Conservation (phyloP, 2,113 vertebrate species). For the Nettapus auritus region DNA sequence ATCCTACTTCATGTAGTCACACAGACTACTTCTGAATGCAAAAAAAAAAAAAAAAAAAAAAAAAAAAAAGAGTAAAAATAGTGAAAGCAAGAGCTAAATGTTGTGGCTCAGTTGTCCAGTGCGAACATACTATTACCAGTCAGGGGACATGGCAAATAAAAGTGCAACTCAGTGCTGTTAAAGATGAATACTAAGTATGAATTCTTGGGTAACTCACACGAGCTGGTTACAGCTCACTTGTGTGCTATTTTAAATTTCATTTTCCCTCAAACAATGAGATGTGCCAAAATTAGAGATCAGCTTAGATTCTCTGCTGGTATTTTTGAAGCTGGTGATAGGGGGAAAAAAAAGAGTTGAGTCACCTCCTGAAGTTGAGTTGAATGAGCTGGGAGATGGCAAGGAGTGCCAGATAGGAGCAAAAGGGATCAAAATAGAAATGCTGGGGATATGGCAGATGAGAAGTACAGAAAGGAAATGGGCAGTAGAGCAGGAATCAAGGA, state of each 20-base stretch:
- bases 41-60: neutral
- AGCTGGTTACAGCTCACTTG: neutral
- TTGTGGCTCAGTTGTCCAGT: neutral
- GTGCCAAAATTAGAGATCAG: neutral
- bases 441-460: neutral
- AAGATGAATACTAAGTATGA: neutral
- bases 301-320: neutral
- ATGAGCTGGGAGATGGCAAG: neutral
- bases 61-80: neutral
- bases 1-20: neutral
- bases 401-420: neutral
- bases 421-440: neutral
- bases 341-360: neutral
- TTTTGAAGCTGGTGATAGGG: neutral
- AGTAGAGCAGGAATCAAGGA: neutral
- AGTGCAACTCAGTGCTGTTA: neutral
- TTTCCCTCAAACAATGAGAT: neutral
- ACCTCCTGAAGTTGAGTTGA: no score
- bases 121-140: neutral
- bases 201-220: neutral
- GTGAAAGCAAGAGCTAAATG: neutral
- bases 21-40: neutral
- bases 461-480: neutral
- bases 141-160: neutral
- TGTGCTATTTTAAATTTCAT: neutral